Percentiles rank a stretch among this genome's conserved stretches.
phyloP scores from a whole-genome alignment of 1,140 invertebrate genomes.

The Drosophila dunni region DNA sequence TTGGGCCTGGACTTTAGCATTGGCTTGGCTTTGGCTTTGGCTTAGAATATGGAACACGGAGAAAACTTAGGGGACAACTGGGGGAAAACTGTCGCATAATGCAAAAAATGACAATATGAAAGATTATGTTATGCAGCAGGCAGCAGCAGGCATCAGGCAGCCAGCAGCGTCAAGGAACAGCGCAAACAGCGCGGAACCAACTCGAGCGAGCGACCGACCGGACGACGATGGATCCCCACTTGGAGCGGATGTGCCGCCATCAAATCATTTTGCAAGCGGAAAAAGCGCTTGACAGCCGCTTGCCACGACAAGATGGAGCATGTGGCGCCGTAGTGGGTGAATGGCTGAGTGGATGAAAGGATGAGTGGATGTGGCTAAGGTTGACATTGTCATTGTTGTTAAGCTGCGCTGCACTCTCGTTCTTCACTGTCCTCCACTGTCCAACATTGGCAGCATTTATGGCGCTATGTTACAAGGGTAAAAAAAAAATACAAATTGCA shows the following conservation, averaged over 20 bases:
- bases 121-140: constrained; percentile 71
- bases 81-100: constrained; percentile 56
- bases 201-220: neutral
- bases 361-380: neutral
- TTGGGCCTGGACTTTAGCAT: constrained; percentile 29
- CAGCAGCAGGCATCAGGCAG: constrained; percentile 9
- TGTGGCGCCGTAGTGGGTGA: constrained; percentile 2
- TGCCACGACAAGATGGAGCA: constrained; percentile 34
- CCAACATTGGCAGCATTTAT: constrained; percentile 62
- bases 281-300: constrained; percentile 60
- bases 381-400: constrained; percentile 33
- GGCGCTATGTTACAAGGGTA: constrained; percentile 44
- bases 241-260: constrained; percentile 72
- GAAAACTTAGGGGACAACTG: neutral
- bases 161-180: constrained; percentile 20
- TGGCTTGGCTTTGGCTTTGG: neutral
- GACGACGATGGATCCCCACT: constrained; percentile 30
- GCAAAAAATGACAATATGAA: constrained; percentile 76
- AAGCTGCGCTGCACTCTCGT: constrained; percentile 1
- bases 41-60: constrained; percentile 20
- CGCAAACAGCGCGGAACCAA: constrained; percentile 68
- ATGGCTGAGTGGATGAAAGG: neutral
- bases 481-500: constrained; percentile 41
- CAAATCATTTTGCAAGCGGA: constrained; percentile 83
- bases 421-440: neutral